A percentile compares a stretch with the other conserved stretches of the same genome.
phyloP scores from a whole-genome alignment of 2,797 vertebrate genomes.

The Clarias laeviceps region DNA sequence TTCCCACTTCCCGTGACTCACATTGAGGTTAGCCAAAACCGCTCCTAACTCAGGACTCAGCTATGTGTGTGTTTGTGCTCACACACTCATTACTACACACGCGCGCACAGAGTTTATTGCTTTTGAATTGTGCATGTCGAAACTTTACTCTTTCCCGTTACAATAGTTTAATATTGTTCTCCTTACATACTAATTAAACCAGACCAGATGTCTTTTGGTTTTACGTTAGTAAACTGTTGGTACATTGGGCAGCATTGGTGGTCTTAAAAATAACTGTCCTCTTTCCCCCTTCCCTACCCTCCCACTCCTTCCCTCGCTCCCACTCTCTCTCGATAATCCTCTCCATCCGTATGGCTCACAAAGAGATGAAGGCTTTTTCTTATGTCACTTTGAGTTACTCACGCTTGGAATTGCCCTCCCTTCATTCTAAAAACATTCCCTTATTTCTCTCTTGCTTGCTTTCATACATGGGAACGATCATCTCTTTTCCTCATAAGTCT shows the following conservation, averaged over 20 bases:
- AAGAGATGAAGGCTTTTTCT: slow-evolving; percentile 67
- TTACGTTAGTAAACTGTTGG: background rate
- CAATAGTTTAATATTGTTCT: slow-evolving; percentile 11
- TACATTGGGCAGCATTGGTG: slow-evolving; percentile 24
- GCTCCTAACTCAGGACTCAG: slow-evolving; percentile 41
- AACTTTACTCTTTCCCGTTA: slow-evolving; percentile 10
- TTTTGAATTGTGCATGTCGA: slow-evolving; percentile 12
- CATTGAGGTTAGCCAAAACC: slow-evolving; percentile 49
- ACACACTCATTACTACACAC: background rate
- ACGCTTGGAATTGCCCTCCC: slow-evolving; percentile 66
- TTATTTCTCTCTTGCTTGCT: slow-evolving; percentile 26
- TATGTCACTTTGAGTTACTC: slow-evolving; percentile 75
- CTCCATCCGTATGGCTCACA: slow-evolving; percentile 60
- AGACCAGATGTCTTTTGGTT: background rate
- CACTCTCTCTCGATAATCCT: slow-evolving; percentile 59
- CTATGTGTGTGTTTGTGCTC: slow-evolving; percentile 14
- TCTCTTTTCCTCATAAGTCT: slow-evolving; percentile 40
- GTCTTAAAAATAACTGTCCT: slow-evolving; percentile 19
- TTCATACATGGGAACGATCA: slow-evolving; percentile 55
- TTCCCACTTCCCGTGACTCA: slow-evolving; percentile 49
- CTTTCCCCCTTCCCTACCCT: background rate
- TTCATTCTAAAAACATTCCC: slow-evolving; percentile 38
- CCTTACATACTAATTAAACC: slow-evolving; percentile 14
- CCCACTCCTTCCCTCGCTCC: slow-evolving; percentile 36
- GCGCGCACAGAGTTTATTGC: slow-evolving; percentile 12